Conservation (phyloP, 2,797 vertebrate genomes). For the Pitangus sulphuratus region DNA sequence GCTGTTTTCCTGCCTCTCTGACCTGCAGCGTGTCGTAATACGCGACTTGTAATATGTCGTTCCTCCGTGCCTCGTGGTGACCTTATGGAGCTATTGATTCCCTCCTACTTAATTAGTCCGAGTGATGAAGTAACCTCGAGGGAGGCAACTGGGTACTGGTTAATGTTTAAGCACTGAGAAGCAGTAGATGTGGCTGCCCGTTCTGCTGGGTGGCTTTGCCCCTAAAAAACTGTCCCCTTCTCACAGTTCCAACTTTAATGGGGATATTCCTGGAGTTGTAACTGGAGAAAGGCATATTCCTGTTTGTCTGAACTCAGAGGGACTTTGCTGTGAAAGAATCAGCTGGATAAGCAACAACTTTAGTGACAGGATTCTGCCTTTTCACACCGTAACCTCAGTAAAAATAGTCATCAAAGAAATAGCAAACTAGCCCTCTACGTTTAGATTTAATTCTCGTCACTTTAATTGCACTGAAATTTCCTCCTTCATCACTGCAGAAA, state of each 20-base stretch:
- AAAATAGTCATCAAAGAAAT: neutral
- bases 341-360: neutral
- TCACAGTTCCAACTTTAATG: fast-evolving
- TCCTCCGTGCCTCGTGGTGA: neutral
- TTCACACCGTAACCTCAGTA: neutral
- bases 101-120: neutral
- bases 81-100: neutral
- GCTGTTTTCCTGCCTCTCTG: neutral
- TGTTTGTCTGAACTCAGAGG: neutral
- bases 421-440: fast-evolving
- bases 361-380: neutral
- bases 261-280: fast-evolving
- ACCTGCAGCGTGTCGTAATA: fast-evolving
- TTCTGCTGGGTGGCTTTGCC: neutral
- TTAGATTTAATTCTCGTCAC: neutral
- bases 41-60: fast-evolving
- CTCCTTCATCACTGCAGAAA: fast-evolving
- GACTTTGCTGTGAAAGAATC: neutral
- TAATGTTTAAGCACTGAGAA: neutral
- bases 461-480: neutral
- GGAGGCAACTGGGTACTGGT: neutral
- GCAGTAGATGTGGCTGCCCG: neutral
- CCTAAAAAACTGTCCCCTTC: fast-evolving
- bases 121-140: neutral
- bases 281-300: neutral